These are phyloP conservation scores for Sphaerophoria taeniata DNA, from an alignment of 2,888 invertebrate species.

Conservation along the genomic window DNA sequence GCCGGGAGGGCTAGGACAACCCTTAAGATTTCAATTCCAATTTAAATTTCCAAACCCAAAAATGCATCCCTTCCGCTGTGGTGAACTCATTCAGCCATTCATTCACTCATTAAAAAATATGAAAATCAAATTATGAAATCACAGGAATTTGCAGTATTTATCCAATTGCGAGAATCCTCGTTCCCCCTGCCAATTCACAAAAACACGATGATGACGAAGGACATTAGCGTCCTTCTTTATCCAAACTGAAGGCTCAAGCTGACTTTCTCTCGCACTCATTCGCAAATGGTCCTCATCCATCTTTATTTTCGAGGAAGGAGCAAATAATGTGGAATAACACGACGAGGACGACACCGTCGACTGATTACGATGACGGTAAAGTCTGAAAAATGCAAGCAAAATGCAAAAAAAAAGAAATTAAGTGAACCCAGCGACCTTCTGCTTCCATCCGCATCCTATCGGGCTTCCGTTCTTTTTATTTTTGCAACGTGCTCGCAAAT, in stretches of 20 bases:
- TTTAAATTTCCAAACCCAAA: neutral
- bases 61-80: slow-evolving; percentile 47
- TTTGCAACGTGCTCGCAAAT: slow-evolving; percentile 60
- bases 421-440: slow-evolving; percentile 40
- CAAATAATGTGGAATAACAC: slow-evolving; percentile 66
- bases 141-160: slow-evolving; percentile 74
- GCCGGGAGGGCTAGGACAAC: neutral
- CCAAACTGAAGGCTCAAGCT: neutral
- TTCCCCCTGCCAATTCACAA: neutral
- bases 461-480: neutral
- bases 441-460: slow-evolving; percentile 42
- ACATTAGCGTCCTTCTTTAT: slow-evolving; percentile 16
- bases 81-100: slow-evolving; percentile 46
- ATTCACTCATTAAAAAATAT: slow-evolving; percentile 73
- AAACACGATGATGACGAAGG: neutral
- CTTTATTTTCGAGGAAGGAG: slow-evolving; percentile 28
- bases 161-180: slow-evolving; percentile 59
- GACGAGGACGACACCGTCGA: slow-evolving; percentile 6
- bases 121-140: slow-evolving; percentile 73
- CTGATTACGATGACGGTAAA: slow-evolving; percentile 24
- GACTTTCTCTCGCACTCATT: slow-evolving; percentile 24
- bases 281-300: slow-evolving; percentile 5
- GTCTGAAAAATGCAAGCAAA: neutral
- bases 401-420: slow-evolving; percentile 5
- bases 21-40: slow-evolving; percentile 19